These are phyloP conservation scores for Hirtodrosophila duncani DNA, from an alignment of 2,888 invertebrate species.

Conservation along the genomic window DNA sequence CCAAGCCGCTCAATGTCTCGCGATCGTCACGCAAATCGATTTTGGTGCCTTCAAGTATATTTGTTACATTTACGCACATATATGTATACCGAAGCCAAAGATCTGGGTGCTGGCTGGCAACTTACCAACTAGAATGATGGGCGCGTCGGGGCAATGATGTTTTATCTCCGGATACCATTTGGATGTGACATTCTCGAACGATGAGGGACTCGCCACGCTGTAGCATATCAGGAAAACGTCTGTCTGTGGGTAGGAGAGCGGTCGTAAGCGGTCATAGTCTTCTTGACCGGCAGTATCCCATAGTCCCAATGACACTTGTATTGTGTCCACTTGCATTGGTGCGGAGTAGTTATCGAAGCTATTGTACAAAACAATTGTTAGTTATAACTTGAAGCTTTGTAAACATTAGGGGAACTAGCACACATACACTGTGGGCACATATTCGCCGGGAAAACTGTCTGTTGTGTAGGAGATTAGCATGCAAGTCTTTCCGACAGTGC, in stretches of 20 bases:
- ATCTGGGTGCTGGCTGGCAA: conserved; percentile 33
- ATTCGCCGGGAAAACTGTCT: conserved; percentile 95
- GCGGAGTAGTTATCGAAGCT: conserved; percentile 99
- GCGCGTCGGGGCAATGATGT: conserved; percentile 99
- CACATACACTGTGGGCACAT: conserved; percentile 95
- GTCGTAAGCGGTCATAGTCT: conserved; percentile 96
- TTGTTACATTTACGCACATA: not conserved
- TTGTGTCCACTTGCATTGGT: conserved; percentile 98
- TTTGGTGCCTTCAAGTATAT: conserved; percentile 89
- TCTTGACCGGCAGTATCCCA: conserved; percentile 99
- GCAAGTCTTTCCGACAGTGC: conserved; percentile 95
- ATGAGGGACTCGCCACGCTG: conserved; percentile 99
- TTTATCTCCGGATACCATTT: conserved; percentile 99
- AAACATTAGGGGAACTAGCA: not conserved
- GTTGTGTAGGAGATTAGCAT: conserved; percentile 96
- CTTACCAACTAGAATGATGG: conserved; percentile 98
- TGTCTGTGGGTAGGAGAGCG: conserved; percentile 98
- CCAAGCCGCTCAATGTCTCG: conserved; percentile 93
- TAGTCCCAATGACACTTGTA: conserved; percentile 95
- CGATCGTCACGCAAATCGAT: conserved; percentile 99
- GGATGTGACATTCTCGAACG: conserved; percentile 99
- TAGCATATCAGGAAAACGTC: conserved; percentile 99
- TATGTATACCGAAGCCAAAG: not conserved
- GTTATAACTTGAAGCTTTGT: conserved; percentile 8
- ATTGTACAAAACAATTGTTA: conserved; percentile 1